Base-by-base conservation (phyloP, 2,888 invertebrate species). In the Caenorhabditis sp. region DNA sequence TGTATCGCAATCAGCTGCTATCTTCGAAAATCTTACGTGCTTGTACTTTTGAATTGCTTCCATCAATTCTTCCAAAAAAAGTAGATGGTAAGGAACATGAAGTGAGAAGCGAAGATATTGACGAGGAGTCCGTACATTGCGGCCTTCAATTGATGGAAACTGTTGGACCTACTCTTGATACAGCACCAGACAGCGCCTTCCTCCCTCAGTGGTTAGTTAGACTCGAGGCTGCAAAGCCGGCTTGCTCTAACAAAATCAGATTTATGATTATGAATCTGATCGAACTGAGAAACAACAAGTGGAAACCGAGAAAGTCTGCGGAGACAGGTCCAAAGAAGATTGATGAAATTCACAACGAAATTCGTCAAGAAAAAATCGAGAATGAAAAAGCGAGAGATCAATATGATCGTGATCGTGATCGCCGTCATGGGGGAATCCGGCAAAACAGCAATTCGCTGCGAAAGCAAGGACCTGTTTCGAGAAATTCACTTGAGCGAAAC, bases 321-420 rank as follows among this genome's bases (percentile, higher is more conserved):
- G 87, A 88, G 24, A 53, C 81, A 0, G 87, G 87, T 64, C 88
- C 87, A 18, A 88, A 88, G 80, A 88, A 86, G 69, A 78, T 87
- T 22, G 80, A 80, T 15, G 87, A 87, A 55, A 86, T 88, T 62
- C 86, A 87, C 65, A 82, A 87, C 47, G 85, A 87, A 9, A 80
- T 83, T 62, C 55, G 78, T 22, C 76, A 82, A 32, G 88, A 88
- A 51, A 81, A 85, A 53, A 74, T 84, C 11, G 84, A 85, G 6
- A 83, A 81, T n/a, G 74, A 79, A 24, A 77, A 78, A 37, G 78
- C 76, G 24, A 65, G 87, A 44, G 85, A 87, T 62, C 61, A 80
- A 53, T 83, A 76, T 35, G 71, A 82, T 11, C 74, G 74, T 1
- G 60, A 74, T 40, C 70, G 67, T 61, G 67, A 80, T 28, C 77